phyloP scores from a whole-genome alignment of 2,888 invertebrate species.

The Agrochola lychnidis region DNA sequence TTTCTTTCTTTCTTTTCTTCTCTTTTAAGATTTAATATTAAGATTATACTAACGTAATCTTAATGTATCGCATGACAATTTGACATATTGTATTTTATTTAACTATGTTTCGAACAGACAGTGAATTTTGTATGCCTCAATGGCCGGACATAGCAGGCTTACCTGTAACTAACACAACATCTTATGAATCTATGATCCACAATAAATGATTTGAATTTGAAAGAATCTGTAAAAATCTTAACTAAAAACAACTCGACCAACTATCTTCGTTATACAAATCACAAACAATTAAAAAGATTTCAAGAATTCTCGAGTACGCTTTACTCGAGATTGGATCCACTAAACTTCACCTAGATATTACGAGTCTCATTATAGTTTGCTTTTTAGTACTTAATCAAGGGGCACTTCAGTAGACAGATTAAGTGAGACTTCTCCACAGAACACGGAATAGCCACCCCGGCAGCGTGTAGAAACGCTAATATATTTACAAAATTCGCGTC shows the following conservation, averaged over 20 bases:
- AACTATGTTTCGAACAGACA: too few species aligned
- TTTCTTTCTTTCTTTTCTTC: too few species aligned
- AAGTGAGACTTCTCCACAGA: constrained; percentile 31
- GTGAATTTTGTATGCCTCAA: too few species aligned
- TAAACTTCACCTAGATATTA: constrained; percentile 31
- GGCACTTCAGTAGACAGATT: constrained; percentile 45
- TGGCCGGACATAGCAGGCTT: too few species aligned
- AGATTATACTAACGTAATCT: too few species aligned
- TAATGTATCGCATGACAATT: too few species aligned
- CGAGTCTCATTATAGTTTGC: constrained; percentile 43
- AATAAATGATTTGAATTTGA: too few species aligned
- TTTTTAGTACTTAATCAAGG: constrained; percentile 53
- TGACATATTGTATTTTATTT: too few species aligned
- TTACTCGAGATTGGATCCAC: constrained; percentile 21
- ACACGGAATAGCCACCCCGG: background rate
- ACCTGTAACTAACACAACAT: too few species aligned
- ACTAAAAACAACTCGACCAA: background rate
- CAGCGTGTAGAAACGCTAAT: background rate
- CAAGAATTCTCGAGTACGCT: constrained; percentile 19
- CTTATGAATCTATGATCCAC: too few species aligned
- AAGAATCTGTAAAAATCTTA: background rate
- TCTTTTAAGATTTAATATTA: too few species aligned
- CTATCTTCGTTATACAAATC: constrained; percentile 2
- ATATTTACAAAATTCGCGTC: background rate
- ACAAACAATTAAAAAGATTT: constrained; percentile 29